Conservation (phyloP, 2,888 invertebrate genomes). For the Leptura quadrifasciata region DNA sequence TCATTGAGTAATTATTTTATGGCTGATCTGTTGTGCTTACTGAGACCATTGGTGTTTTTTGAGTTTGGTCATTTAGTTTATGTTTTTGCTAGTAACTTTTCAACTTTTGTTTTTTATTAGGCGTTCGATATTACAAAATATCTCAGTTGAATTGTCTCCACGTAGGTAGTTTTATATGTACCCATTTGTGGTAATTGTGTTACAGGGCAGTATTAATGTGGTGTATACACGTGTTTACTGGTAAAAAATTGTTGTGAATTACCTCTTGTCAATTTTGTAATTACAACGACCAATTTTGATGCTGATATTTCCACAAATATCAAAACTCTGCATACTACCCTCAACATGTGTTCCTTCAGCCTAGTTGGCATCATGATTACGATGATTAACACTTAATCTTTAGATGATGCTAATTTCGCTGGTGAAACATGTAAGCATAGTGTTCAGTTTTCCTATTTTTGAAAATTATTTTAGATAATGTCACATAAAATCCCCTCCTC, state of each 20-base stretch:
- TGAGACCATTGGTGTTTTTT: neutral
- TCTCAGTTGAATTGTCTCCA: conserved; percentile 36
- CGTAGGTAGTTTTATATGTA: conserved; percentile 34
- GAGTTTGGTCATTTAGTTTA: conserved; percentile 14
- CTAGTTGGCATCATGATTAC: too few species aligned
- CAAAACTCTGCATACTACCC: too few species aligned
- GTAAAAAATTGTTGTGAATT: neutral
- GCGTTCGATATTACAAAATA: neutral
- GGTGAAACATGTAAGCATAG: too few species aligned
- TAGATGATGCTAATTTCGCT: too few species aligned
- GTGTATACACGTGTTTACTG: neutral
- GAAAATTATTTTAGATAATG: too few species aligned
- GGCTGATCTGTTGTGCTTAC: conserved; percentile 5
- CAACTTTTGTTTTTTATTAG: conserved; percentile 3
- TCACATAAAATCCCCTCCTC: too few species aligned
- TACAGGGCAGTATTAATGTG: neutral
- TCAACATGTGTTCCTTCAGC: too few species aligned
- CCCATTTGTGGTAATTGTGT: too few species aligned
- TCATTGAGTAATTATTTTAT: neutral
- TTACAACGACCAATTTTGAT: too few species aligned
- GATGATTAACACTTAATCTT: too few species aligned
- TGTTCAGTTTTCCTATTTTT: too few species aligned
- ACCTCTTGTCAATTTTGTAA: neutral
- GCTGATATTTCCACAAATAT: too few species aligned
- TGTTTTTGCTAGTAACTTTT: neutral